These are phyloP conservation scores for Mycalesis mineus DNA, from an alignment of 2,888 invertebrate species.

Conservation along the genomic window DNA sequence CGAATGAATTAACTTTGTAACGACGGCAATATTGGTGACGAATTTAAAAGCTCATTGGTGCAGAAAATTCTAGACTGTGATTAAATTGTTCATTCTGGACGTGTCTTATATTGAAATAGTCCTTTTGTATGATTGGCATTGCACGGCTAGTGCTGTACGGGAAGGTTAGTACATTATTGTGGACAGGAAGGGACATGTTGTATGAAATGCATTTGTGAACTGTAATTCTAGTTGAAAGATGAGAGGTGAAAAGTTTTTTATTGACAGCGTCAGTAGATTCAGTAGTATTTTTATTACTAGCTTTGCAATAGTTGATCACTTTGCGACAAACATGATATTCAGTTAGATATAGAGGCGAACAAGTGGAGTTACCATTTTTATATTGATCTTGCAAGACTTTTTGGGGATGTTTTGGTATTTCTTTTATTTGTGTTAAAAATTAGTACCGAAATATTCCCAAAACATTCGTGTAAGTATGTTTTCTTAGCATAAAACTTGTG, in stretches of 20 bases:
- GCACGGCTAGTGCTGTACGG: constrained; percentile 50
- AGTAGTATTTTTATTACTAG: constrained; percentile 60
- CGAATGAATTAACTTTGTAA: constrained; percentile 42
- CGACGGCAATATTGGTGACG: constrained; percentile 58
- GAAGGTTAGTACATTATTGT: constrained; percentile 40
- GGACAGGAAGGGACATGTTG: constrained; percentile 49
- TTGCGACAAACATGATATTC: constrained; percentile 42
- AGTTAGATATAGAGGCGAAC: neutral
- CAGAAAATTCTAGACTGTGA: constrained; percentile 78
- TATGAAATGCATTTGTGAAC: constrained; percentile 60
- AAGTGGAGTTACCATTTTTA: neutral
- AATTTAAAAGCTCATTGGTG: constrained; percentile 77
- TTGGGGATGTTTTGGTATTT: neutral
- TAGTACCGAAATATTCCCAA: neutral
- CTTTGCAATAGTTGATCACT: constrained; percentile 55
- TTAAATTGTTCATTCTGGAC: constrained; percentile 76
- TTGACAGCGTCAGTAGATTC: constrained; percentile 57
- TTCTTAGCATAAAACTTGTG: too few species aligned
- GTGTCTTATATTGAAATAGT: constrained; percentile 79
- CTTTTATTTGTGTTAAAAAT: neutral
- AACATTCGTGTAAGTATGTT: neutral
- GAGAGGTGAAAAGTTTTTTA: constrained; percentile 45
- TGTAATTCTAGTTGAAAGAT: constrained; percentile 39
- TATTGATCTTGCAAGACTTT: neutral
- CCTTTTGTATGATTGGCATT: constrained; percentile 74